Evolutionary conservation across 2,888 invertebrate species (phyloP).

Genomic region (Erynnis tages): DNA sequence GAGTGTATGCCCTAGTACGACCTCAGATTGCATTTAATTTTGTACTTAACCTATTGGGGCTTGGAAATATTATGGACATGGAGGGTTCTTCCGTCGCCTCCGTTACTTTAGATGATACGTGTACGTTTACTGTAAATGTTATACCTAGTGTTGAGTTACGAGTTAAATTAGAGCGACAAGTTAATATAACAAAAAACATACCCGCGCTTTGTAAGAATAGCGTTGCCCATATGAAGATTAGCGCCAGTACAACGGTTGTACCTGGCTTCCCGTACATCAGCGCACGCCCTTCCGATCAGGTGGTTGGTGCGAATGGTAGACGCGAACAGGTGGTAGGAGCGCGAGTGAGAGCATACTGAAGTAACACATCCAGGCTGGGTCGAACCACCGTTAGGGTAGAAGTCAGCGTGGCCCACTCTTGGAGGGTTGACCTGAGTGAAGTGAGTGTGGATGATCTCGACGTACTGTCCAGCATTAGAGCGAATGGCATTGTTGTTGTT

Average conservation of each 20-base stretch:
- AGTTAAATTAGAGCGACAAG: too few species aligned
- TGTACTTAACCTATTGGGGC: too few species aligned
- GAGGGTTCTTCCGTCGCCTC: too few species aligned
- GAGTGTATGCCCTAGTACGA: too few species aligned
- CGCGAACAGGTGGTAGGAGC: slow-evolving; percentile 36
- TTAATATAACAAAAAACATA: slow-evolving; percentile 31
- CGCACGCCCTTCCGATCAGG: slow-evolving; percentile 41
- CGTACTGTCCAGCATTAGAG: slow-evolving; percentile 41
- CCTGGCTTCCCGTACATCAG: slow-evolving; percentile 33
- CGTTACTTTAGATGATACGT: too few species aligned
- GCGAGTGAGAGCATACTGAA: slow-evolving; percentile 28
- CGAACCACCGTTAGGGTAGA: slow-evolving; percentile 47
- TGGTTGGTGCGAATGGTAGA: slow-evolving; percentile 39
- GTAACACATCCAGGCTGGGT: slow-evolving; percentile 39
- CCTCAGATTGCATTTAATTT: too few species aligned
- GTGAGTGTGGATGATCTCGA: slow-evolving; percentile 47
- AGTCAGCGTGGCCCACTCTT: slow-evolving; percentile 41
- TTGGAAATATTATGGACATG: too few species aligned
- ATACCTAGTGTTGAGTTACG: too few species aligned
- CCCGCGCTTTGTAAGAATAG: slow-evolving; percentile 37
- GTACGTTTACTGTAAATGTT: too few species aligned
- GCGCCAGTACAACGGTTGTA: slow-evolving; percentile 35
- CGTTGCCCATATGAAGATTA: slow-evolving; percentile 39
- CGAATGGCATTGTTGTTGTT: slow-evolving; percentile 41
- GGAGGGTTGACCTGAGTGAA: slow-evolving; percentile 42